Evolutionary conservation across 2,797 vertebrate genomes (phyloP).

Genomic region (Lepus oiostolus): DNA sequence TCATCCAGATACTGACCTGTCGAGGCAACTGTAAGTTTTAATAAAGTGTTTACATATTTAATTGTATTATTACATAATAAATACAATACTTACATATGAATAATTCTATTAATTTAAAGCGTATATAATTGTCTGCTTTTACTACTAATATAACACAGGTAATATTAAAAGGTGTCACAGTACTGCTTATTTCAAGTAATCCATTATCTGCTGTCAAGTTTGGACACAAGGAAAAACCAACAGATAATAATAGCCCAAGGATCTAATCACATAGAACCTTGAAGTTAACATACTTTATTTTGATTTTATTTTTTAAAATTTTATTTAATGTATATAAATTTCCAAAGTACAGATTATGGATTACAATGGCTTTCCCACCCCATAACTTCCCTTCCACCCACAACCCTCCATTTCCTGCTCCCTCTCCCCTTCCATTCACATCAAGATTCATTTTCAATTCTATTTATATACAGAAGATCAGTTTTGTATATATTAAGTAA

Average conservation of each 20-base stretch:
- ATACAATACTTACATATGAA: not conserved
- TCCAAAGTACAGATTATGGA: no score
- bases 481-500: no score
- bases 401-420: no score
- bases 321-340: no score
- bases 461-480: no score
- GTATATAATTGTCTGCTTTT: not conserved
- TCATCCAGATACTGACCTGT: not conserved
- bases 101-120: not conserved
- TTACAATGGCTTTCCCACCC: no score
- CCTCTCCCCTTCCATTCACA: no score
- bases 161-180: not conserved
- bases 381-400: no score
- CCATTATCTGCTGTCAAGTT: not conserved
- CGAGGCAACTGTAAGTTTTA: not conserved
- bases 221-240: not conserved
- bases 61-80: not conserved
- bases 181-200: not conserved
- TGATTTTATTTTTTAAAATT: no score
- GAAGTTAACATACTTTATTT: not conserved
- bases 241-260: not conserved
- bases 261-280: not conserved
- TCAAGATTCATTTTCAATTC: no score
- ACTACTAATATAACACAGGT: not conserved
- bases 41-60: not conserved